Base-by-base conservation (phyloP, 2,797 vertebrate genomes). In the Epinephelus malabaricus region DNA sequence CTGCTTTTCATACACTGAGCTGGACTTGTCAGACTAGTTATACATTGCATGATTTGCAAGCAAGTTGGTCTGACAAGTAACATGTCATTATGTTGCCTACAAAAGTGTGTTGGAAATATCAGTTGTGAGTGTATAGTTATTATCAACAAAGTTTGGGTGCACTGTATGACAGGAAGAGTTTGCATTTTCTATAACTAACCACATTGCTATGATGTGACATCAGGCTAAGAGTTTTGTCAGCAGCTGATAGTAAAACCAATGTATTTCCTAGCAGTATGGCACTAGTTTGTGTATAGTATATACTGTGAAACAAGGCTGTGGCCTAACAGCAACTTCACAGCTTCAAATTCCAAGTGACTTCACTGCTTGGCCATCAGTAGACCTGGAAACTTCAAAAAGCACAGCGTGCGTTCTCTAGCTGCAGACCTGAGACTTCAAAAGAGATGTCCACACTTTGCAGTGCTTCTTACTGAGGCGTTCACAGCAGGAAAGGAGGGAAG, bases 331-430 rank as follows among this genome's bases (percentile, higher is more conserved):
- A 45, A 60, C 25, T 55, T 53, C 10, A 67, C 55, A 21, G 19
- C 40, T 74, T 72, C 6, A 27, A 64, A 40, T 51, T 63, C 45
- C 11, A 45, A 14, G 23, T 27, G 17, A 34, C 34, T 40, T 49
- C 46, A 17, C 23, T 27, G 47, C 18, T 54, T 25, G 56, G 51
- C 15, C 51, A 30, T 69, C 43, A 25, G n/a, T 6, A 50, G 15
- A 40, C 11, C 43, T 46, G 47, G 15, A 11, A 54, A 63, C 54
- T 49, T 69, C 51, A 59, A 46, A 82, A 21, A 27, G 34, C 53
- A 38, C 63, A 73, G 65, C 47, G 71, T 69, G 58, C 14, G 14
- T 65, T 70, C 43, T 30, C 13, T 49, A 34, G 21, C 70, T 73
- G 53, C 63, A 58, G 13, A 62, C 56, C 15, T 67, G 43, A 56